phyloP scores from a whole-genome alignment of 2,797 vertebrate genomes.

The Cephalopachus bancanus region DNA sequence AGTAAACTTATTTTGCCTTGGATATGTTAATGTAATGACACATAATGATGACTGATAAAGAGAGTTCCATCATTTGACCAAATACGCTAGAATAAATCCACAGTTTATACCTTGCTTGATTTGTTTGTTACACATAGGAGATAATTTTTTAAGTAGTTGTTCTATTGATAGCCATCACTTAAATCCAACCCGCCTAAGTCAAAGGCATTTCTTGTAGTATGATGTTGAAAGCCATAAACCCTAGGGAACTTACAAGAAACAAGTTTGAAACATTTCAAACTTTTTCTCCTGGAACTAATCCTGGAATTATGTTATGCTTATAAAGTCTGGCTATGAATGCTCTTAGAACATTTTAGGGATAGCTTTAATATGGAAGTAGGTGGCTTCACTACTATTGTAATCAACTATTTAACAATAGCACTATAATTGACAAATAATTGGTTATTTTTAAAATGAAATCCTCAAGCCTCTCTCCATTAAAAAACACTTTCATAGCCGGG shows the following conservation, averaged over 20 bases:
- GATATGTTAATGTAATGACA: background rate
- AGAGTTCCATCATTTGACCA: background rate
- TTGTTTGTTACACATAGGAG: background rate
- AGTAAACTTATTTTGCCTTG: background rate
- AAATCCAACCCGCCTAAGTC: background rate
- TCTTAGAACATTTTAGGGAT: background rate
- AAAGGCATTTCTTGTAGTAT: background rate
- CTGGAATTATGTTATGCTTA: background rate
- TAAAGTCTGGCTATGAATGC: background rate
- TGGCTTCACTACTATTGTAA: background rate
- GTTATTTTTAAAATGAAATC: conserved; percentile 11
- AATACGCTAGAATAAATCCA: background rate
- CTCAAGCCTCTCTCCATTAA: background rate
- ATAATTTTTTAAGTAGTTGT: background rate
- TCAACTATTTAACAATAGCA: background rate
- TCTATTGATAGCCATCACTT: background rate
- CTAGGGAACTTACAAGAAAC: background rate
- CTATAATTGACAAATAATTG: background rate
- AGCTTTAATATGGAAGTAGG: background rate
- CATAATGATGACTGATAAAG: background rate
- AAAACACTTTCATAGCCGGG: background rate
- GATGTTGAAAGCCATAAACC: background rate
- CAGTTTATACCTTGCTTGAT: background rate
- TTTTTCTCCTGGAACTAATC: conserved; percentile 34
- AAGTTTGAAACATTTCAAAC: background rate